Conservation (phyloP, 2,797 vertebrate genomes). For the Mionectes olivaceus region DNA sequence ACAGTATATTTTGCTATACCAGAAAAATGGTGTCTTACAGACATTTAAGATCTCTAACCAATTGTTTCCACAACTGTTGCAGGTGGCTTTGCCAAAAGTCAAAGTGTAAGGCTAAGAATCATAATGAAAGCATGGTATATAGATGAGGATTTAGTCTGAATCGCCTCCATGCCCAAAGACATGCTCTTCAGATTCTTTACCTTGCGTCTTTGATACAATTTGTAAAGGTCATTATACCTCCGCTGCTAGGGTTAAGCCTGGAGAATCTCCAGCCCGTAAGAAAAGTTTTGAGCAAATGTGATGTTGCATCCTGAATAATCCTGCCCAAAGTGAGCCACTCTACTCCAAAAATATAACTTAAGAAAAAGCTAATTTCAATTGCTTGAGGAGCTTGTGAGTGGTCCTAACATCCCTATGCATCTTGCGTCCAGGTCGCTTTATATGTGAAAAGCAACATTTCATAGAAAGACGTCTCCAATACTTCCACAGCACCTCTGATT, state of each 20-base stretch:
- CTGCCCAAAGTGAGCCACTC: background rate
- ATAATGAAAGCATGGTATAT: background rate
- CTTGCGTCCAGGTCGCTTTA: background rate
- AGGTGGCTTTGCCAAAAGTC: background rate
- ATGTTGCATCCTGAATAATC: background rate
- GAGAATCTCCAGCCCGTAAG: background rate
- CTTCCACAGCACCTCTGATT: background rate
- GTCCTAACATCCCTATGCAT: background rate
- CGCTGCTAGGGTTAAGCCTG: background rate
- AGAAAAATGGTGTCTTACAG: background rate
- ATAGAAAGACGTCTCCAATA: background rate
- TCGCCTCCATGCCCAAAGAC: background rate
- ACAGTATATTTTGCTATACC: background rate
- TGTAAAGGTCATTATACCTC: background rate
- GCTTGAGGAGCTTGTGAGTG: background rate
- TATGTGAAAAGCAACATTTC: background rate
- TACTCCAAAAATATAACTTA: background rate
- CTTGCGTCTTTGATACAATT: background rate
- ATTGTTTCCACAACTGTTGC: background rate
- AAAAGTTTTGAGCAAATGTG: background rate
- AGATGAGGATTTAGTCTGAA: background rate
- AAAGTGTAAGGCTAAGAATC: background rate
- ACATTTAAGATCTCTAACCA: background rate
- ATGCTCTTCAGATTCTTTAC: background rate
- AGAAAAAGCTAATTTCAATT: background rate